Percentiles rank a stretch among this genome's conserved stretches.
phyloP scores from a whole-genome alignment of 2,113 vertebrate genomes.

The Barnardius zonarius region DNA sequence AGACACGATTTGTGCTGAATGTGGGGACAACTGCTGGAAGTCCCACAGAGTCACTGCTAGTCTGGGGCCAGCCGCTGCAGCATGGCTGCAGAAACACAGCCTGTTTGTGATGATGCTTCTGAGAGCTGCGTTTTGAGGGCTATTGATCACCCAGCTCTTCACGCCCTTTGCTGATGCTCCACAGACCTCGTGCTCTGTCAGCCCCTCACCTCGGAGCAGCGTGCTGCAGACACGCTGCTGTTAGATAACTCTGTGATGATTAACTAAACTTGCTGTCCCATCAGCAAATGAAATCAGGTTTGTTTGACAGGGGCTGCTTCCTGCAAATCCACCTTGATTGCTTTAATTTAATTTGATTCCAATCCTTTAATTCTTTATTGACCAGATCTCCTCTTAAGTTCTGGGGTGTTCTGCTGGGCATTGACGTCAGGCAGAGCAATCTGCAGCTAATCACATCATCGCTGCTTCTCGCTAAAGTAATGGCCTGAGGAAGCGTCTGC shows the following conservation, averaged over 20 bases:
- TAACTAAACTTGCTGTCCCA: background rate
- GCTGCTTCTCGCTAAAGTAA: background rate
- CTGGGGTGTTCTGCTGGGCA: background rate
- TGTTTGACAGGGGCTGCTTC: background rate
- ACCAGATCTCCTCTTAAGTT: background rate
- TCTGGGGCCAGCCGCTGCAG: background rate
- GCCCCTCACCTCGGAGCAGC: background rate
- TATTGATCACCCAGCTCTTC: background rate
- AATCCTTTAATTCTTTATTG: background rate
- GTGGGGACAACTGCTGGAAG: background rate
- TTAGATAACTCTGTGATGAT: background rate
- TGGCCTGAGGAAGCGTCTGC: background rate
- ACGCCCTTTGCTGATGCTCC: too few species aligned
- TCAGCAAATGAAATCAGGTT: background rate
- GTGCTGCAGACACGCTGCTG: background rate
- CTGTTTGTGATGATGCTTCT: background rate
- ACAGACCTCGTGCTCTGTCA: background rate
- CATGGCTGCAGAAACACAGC: background rate
- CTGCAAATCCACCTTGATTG: background rate
- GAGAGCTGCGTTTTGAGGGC: background rate
- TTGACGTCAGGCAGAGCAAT: background rate
- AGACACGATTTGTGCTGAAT: background rate
- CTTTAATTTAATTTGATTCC: background rate
- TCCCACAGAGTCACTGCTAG: fast-evolving
- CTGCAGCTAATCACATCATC: background rate